phyloP scores from a whole-genome alignment of 2,888 invertebrate genomes.

The Dicycla oo region DNA sequence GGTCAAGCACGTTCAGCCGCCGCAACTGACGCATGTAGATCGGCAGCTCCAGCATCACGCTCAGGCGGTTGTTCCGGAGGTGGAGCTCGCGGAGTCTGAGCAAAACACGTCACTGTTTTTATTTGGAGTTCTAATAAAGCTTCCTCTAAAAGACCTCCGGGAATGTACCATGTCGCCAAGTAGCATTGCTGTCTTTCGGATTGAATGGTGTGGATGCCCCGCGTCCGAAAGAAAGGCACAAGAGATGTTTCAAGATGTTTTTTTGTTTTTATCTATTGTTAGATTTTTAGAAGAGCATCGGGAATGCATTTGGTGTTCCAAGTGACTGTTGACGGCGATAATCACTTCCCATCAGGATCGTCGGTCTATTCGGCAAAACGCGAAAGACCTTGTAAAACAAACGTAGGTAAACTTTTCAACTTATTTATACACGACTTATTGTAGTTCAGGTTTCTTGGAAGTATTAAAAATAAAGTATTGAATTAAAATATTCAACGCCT shows the following conservation, averaged over 20 bases:
- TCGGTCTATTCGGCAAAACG: background rate
- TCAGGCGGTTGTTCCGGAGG: slow-evolving; percentile 81
- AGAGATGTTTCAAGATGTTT: too few species aligned
- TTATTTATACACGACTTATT: slow-evolving; percentile 5
- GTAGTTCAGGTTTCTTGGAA: slow-evolving; percentile 4
- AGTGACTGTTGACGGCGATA: too few species aligned
- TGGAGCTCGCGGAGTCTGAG: slow-evolving; percentile 81
- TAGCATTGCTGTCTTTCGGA: background rate
- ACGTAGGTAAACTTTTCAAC: background rate
- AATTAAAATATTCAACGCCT: too few species aligned
- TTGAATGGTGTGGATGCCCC: too few species aligned
- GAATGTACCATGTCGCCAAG: background rate
- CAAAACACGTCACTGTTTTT: background rate
- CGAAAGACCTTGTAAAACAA: background rate
- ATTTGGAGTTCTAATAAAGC: background rate
- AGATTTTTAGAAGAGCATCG: background rate
- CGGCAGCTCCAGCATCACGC: slow-evolving; percentile 81
- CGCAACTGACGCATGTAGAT: slow-evolving; percentile 83
- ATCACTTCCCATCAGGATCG: background rate
- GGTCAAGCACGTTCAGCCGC: slow-evolving; percentile 78
- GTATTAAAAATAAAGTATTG: too few species aligned
- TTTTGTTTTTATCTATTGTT: too few species aligned
- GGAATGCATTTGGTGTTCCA: background rate
- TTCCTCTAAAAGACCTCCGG: background rate
- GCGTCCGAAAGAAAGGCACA: background rate